Percentiles rank a stretch among this genome's conserved stretches.
Evolutionary conservation across 2,797 vertebrate species (phyloP).

Genomic region (Malacoctenus gilli): DNA sequence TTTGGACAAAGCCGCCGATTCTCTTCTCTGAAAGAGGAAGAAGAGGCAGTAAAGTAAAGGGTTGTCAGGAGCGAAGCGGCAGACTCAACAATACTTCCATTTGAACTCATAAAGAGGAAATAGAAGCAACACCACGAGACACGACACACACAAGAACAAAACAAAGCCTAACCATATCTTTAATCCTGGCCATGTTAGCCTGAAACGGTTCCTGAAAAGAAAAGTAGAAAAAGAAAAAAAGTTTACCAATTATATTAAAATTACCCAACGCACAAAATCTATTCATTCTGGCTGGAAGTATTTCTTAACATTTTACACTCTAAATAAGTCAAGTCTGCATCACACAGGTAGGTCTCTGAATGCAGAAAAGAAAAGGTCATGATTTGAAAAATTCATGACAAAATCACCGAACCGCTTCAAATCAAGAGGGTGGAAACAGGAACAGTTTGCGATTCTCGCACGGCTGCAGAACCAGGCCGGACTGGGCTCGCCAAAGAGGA

Average conservation of each 20-base stretch:
- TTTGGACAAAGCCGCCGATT: slow-evolving; percentile 90
- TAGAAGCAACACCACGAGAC: slow-evolving; percentile 83
- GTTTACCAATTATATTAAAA: slow-evolving; percentile 81
- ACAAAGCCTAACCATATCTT: slow-evolving; percentile 84
- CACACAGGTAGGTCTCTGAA: slow-evolving; percentile 60
- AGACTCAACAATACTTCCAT: slow-evolving; percentile 81
- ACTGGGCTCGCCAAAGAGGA: slow-evolving; percentile 55
- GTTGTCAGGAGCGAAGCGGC: slow-evolving; percentile 57
- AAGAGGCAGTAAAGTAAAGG: slow-evolving; percentile 70
- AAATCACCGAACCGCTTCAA: slow-evolving; percentile 16
- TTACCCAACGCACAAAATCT: slow-evolving; percentile 76
- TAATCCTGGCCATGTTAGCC: slow-evolving; percentile 84
- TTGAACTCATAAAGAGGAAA: slow-evolving; percentile 83
- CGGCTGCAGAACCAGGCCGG: slow-evolving; percentile 54
- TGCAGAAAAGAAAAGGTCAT: slow-evolving; percentile 58
- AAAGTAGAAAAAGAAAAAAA: slow-evolving; percentile 84
- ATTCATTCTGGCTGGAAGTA: slow-evolving; percentile 66
- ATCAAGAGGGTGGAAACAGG: slow-evolving; percentile 31
- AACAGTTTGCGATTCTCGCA: slow-evolving; percentile 37
- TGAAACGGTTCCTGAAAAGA: slow-evolving; percentile 82
- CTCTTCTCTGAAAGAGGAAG: slow-evolving; percentile 89
- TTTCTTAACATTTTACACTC: slow-evolving; percentile 57
- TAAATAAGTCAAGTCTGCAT: slow-evolving; percentile 57
- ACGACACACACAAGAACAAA: slow-evolving; percentile 83
- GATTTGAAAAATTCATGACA: slow-evolving; percentile 48